Evolutionary conservation across 2,888 invertebrate species (phyloP).

Genomic region (Cataglyphis albicans): DNA sequence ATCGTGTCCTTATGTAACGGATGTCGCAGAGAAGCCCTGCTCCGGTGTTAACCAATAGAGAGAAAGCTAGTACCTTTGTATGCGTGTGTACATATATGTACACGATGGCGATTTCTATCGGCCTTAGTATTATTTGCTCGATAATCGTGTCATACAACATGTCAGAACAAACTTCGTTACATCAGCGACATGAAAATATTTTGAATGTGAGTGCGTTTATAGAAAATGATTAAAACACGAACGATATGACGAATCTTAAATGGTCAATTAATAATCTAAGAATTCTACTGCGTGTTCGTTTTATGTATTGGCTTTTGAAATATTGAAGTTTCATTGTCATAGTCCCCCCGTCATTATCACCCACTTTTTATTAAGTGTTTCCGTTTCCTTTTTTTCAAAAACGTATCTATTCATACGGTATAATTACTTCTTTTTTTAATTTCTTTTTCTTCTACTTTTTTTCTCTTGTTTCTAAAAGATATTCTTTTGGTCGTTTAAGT

Average conservation of each 20-base stretch:
- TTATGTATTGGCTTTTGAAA: neutral
- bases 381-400: neutral
- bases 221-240: neutral
- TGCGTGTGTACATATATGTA: constrained; percentile 16
- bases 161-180: constrained; percentile 10
- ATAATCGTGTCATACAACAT: constrained; percentile 23
- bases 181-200: neutral
- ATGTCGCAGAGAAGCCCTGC: constrained; percentile 43
- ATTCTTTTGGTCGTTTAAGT: neutral
- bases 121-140: constrained; percentile 51
- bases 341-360: neutral
- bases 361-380: neutral
- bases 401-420: neutral
- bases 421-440: neutral
- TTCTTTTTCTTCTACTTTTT: neutral
- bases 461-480: neutral
- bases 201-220: neutral
- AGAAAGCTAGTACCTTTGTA: neutral
- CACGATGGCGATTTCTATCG: constrained; percentile 30
- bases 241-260: neutral
- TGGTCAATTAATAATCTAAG: neutral
- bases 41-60: constrained; percentile 29
- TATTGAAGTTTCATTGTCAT: neutral
- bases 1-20: constrained; percentile 23
- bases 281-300: neutral